Evolutionary conservation across 2,888 invertebrate species (phyloP), one percentile per base, ranked within the genome.

Genomic region (Chaetogeoica ovagalla): DNA sequence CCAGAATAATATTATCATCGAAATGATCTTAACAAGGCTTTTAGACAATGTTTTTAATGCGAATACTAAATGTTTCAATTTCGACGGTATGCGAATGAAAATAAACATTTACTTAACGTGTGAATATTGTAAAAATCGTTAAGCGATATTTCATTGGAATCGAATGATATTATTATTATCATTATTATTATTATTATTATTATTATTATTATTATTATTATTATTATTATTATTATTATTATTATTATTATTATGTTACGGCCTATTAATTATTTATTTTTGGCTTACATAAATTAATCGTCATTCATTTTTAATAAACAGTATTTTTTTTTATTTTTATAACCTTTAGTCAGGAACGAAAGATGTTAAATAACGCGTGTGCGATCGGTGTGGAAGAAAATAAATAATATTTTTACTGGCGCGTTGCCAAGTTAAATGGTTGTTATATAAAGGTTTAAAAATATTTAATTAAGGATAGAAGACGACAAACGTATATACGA

Each of bases 221-320:
- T 30, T 30, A 30, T 30, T 30, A 30, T 30, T 7, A 37, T 62
- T 62, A 23, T 30, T 30, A 30, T 30, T 30, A 30, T 30, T 30
- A 30, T 30, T 30, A 30, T 30, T 30, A 30, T 30, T 30, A 30
- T 30, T 19, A 63, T 5, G 65, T 65, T 8, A 65, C n/a, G 23
- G 3, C 2, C 23, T 52, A 23, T 6, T 17, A n/a, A 17, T 37
- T 55, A 55, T 70, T 55, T 70, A 57, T 70, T 70, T 52, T 69
- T 19, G 43, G 43, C 39, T 2, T 30, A 21, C 68, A 68, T 37
- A 37, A 37, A 70, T 70, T 19, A 70, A 70, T 59, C 57, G 13
- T 57, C 70, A 19, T 57, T 70, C n/a, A n/a, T 57, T 70, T 7
- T 37, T 57, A 57, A 70, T 70, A 57, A 70, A 57, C n/a, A 59